Base-by-base conservation (phyloP, 2,797 vertebrate species). In the Salmo trutta region DNA sequence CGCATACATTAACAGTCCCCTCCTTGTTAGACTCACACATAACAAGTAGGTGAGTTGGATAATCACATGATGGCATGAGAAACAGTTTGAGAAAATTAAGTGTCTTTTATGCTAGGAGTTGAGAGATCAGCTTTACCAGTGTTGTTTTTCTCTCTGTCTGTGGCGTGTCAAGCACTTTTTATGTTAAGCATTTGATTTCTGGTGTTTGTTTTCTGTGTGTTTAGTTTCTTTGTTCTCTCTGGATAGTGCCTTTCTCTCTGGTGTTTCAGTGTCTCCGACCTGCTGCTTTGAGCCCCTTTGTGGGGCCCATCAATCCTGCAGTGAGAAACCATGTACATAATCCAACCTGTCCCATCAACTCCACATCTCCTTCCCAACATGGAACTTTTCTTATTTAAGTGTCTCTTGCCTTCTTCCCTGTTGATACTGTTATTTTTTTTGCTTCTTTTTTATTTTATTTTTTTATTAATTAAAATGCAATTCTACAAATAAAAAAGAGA, bases 181-280 rank as follows among this genome's bases (percentile, higher is more conserved):
- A 47, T 81, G 77, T 83, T 79, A 41, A 65, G 67, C 59, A 70
- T 78, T 72, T 82, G 41, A 17, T 75, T 79, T 88, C 78, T 69
- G 74, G 80, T 85, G 69, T 41, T 90, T 91, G 24, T 21, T 88
- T 92, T 89, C 90, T 91, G 91, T 93, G 91, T 47, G 2, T 47
- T 47, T 47, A 47, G 36, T 91, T 85, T 87, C 83, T 79, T 89
- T 79, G 83, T 92, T 93, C 93, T 47, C 41, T 94, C 93, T 94
- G 93, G 94, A 96, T 97, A 96, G 97, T 98, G 97, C 97, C 97
- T 98, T 95, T 96, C 94, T 94, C 87, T 96, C 93, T 93, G 90
- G 91, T 93, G 93, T 95, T 89, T 93, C 86, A 86, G 90, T 92
- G 90, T 93, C 89, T 93, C 89, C 77, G 83, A 90, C 92, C 90